phyloP scores from a whole-genome alignment of 2,888 invertebrate species.

The Plebejus melissa region DNA sequence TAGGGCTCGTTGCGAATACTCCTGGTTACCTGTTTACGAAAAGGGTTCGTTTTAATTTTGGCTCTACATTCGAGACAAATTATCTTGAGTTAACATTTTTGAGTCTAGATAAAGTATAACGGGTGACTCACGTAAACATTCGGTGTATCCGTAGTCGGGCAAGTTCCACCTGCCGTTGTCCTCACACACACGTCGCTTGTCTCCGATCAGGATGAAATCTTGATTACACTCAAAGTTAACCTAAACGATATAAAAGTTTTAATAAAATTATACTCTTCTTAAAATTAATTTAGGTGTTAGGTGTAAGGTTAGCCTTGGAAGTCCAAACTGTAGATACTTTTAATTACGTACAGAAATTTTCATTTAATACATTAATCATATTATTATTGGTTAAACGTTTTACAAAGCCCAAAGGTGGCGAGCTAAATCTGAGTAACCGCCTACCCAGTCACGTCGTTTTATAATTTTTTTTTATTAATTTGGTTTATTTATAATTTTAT shows the following conservation, averaged over 20 bases:
- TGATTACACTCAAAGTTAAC: slow-evolving; percentile 95
- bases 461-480: too few species aligned
- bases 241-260: slow-evolving; percentile 46
- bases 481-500: too few species aligned
- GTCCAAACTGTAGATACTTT: too few species aligned
- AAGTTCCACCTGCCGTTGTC: slow-evolving; percentile 90
- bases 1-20: slow-evolving; percentile 84
- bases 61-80: not conserved
- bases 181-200: slow-evolving; percentile 88
- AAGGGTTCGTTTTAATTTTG: slow-evolving; percentile 34
- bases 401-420: too few species aligned
- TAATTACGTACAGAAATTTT: not conserved
- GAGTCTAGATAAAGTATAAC: not conserved
- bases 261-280: not conserved
- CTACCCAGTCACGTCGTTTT: not conserved
- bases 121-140: slow-evolving; percentile 91
- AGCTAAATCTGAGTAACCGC: too few species aligned
- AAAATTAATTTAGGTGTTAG: not conserved
- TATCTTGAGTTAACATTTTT: not conserved
- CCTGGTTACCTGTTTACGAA: slow-evolving; percentile 79
- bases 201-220: slow-evolving; percentile 91
- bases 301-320: too few species aligned
- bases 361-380: too few species aligned
- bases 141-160: slow-evolving; percentile 91
- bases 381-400: too few species aligned